Percentiles rank a stretch among this genome's conserved stretches.
Conservation (phyloP, 1,140 invertebrate species). For the Coenobita brevimanus region DNA sequence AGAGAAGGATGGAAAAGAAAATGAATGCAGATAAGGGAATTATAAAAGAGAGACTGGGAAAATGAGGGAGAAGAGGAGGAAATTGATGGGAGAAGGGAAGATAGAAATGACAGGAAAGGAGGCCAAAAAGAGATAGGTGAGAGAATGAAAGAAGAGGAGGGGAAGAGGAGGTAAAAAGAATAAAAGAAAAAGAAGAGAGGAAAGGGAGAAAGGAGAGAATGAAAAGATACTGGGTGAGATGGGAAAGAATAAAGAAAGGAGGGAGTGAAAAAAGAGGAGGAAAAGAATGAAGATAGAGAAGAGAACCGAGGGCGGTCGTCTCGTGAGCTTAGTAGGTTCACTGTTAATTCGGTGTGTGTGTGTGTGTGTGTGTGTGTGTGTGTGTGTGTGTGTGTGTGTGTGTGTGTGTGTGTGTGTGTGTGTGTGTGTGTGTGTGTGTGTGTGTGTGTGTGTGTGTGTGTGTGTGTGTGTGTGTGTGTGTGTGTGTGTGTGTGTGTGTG, state of each 20-base stretch:
- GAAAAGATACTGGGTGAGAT: not conserved
- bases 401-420: conserved; percentile 16
- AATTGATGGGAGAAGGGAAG: not conserved
- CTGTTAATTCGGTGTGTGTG: not conserved
- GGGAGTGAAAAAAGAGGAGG: no score
- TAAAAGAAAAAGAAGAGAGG: not conserved
- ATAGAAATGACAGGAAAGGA: not conserved
- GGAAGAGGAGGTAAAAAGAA: not conserved
- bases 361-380: not conserved
- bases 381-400: conserved; percentile 20
- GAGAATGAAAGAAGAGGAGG: not conserved
- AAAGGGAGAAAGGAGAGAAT: not conserved
- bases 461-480: conserved; percentile 20
- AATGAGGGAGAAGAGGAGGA: not conserved
- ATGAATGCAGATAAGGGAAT: no score
- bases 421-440: conserved; percentile 20
- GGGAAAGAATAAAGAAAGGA: no score
- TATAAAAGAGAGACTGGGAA: not conserved
- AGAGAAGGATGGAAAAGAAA: not conserved
- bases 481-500: conserved; percentile 20
- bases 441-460: conserved; percentile 20
- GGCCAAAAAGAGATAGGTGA: not conserved
- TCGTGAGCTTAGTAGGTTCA: not conserved
- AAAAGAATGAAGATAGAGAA: no score
- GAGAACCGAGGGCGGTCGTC: not conserved